Conservation (phyloP, 1,140 invertebrate species). For the Megathymus violae region DNA sequence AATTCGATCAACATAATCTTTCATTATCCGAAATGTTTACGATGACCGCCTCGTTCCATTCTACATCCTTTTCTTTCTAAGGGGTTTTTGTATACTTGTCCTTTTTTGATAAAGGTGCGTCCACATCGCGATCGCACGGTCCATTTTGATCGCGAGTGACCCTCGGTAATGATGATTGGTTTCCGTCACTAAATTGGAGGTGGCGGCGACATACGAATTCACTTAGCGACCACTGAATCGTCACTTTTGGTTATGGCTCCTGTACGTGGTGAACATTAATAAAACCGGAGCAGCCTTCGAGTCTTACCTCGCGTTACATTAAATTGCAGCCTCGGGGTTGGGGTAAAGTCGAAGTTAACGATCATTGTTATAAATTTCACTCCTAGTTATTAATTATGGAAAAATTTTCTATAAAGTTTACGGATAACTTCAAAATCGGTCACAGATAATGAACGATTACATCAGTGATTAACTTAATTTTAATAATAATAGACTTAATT, state of each 20-base stretch:
- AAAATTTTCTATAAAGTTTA: too few relatives aligned
- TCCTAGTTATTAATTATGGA: neutral
- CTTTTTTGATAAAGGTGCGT: constrained; percentile 60
- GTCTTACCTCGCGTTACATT: constrained; percentile 21
- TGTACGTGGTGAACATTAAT: constrained; percentile 45
- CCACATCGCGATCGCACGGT: constrained; percentile 48
- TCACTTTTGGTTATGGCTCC: constrained; percentile 41
- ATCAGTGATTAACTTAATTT: too few relatives aligned
- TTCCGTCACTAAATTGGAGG: constrained; percentile 63
- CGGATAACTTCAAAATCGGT: too few relatives aligned
- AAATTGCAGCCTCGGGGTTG: constrained; percentile 2
- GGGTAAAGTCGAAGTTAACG: neutral
- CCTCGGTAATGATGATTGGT: constrained; percentile 78
- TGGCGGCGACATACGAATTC: constrained; percentile 75
- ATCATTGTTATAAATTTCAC: too few relatives aligned
- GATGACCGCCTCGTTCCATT: constrained; percentile 45
- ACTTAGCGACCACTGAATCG: constrained; percentile 58
- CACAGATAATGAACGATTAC: too few relatives aligned
- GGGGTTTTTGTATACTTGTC: constrained; percentile 39
- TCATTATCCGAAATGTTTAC: constrained; percentile 78
- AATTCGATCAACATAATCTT: constrained; percentile 82
- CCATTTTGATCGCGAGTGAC: constrained; percentile 65
- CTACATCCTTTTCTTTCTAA: constrained; percentile 41
- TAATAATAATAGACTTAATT: too few relatives aligned
- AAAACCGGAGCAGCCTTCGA: constrained; percentile 23